Evolutionary conservation across 2,888 invertebrate genomes (phyloP).

Genomic region (Coelogynopora nodosa): DNA sequence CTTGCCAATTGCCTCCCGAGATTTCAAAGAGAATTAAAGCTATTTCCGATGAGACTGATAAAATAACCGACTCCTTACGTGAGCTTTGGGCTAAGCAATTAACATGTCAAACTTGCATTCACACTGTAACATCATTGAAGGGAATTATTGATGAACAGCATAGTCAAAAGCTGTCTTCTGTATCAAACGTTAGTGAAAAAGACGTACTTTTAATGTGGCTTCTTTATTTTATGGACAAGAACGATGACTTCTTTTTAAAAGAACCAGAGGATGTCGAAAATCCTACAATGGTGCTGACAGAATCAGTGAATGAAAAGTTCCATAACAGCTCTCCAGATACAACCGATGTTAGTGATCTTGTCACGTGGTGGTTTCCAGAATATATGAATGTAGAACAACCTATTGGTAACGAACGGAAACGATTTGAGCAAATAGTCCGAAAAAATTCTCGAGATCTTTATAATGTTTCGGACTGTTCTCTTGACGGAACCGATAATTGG

Average conservation of each 20-base stretch:
- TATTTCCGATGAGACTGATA: not conserved
- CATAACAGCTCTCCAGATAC: too few relatives aligned
- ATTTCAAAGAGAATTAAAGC: not conserved
- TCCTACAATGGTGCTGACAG: too few relatives aligned
- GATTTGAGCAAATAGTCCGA: not conserved
- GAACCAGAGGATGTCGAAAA: too few relatives aligned
- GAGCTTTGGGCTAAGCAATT: not conserved
- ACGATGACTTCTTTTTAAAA: too few relatives aligned
- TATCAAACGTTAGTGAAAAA: not conserved
- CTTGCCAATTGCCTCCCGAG: not conserved
- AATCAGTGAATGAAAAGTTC: too few relatives aligned
- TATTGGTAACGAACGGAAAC: not conserved
- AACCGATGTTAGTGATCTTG: not conserved
- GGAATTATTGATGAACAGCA: not conserved
- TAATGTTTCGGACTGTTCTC: not conserved
- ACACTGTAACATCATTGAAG: not conserved
- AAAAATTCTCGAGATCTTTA: not conserved
- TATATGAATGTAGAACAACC: conserved; percentile 40
- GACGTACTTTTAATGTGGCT: not conserved
- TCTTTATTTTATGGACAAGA: not conserved
- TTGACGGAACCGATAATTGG: conserved; percentile 47
- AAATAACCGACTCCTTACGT: not conserved
- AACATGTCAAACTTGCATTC: not conserved
- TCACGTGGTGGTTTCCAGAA: conserved; percentile 39
- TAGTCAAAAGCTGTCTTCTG: not conserved